Base-by-base conservation (phyloP, 1,140 invertebrate genomes). In the Cotesia typhae region DNA sequence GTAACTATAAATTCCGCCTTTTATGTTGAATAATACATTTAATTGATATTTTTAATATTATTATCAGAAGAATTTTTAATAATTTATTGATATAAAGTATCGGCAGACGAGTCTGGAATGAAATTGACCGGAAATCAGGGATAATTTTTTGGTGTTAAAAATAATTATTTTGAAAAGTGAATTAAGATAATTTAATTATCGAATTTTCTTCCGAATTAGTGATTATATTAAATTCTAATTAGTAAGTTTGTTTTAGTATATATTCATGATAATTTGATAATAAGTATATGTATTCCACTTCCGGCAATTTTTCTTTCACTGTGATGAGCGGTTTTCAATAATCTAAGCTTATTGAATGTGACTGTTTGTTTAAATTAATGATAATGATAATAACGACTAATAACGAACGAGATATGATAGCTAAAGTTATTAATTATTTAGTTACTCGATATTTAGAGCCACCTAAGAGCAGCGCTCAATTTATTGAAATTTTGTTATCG, bases 401-500 rank as follows among this genome's bases (percentile, higher is more conserved):
- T 52, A 55, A 35, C 3, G 51, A 35, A 57, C 10, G 12, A 12
- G 9, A 55, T 35, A 67, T 3, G 28, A 51, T 28, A 36, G 36
- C n/a, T n/a, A 67, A 37, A 17, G 14, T 66, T 41, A 41, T 41
- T 60, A 47, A 47, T 51, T 47, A 55, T 41, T 64, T 41, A 37
- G 35, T 61, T 47, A 47, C 38, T 51, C 47, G 61, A 14, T 37
- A 28, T 64, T 61, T 73, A 53, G 74, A 79, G 76, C 67, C 68
- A 47, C 53, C 64, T 17, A 71, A 75, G 76, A 72, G 73, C 67
- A 20, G 47, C 79, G 81, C 79, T 81, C 79, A 79, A 75, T 61
- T 77, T 70, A 82, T 71, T 47, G 10, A 47, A 47, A 80, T 80
- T 84, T 82, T 85, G 82, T 81, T 71, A 80, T 83, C 78, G 83